Percentiles rank a stretch among this genome's conserved stretches.
These are phyloP conservation scores for Sebastolobus alascanus DNA, from an alignment of 2,797 vertebrate genomes.

Conservation along the genomic window DNA sequence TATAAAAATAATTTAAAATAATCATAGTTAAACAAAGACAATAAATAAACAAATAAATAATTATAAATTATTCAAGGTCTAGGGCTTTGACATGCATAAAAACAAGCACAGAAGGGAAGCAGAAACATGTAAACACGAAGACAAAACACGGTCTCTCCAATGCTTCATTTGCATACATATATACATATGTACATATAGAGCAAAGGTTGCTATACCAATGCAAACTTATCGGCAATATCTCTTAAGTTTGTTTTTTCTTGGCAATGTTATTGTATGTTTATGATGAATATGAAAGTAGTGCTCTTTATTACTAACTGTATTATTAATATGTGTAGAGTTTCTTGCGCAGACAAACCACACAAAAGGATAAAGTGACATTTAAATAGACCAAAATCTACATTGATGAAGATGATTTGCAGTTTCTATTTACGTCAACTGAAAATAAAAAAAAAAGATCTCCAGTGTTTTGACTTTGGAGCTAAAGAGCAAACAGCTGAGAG, in stretches of 20 bases:
- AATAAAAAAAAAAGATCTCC: conserved; percentile 21
- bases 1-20: not conserved
- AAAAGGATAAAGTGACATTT: not conserved
- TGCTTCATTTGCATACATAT: no score
- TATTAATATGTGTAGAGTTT: not conserved
- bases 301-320: no score
- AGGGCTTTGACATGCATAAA: no score
- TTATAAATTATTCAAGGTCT: no score
- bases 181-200: no score
- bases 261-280: not conserved
- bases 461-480: not conserved
- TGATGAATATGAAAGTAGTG: no score
- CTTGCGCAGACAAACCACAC: not conserved
- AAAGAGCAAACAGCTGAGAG: conserved; percentile 19
- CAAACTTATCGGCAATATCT: not conserved
- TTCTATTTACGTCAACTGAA: conserved; percentile 18
- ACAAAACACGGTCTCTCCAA: no score
- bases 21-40: no score
- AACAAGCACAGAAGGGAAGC: no score
- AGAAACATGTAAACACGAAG: no score
- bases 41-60: no score
- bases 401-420: not conserved
- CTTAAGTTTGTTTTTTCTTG: not conserved
- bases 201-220: not conserved
- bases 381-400: not conserved